phyloP scores from a whole-genome alignment of 92 coral and sea anemone genomes.

The Epizoanthus stellaris region DNA sequence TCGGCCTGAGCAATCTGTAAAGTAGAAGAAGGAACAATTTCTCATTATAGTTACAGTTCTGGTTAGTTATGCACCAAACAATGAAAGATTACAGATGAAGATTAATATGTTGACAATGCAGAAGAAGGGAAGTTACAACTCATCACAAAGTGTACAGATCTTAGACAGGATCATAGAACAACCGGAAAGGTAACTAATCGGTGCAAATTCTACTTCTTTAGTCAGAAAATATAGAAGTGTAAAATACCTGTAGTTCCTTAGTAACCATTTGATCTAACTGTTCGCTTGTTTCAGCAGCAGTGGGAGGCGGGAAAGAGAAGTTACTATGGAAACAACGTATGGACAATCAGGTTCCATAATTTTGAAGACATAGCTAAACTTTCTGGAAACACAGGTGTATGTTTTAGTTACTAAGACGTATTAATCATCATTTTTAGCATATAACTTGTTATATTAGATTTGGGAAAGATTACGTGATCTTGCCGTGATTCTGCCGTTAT shows the following conservation, averaged over 20 bases:
- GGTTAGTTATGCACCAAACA: too few species aligned
- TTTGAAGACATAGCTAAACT: not conserved
- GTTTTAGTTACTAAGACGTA: not conserved
- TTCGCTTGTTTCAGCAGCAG: slow-evolving; percentile 86
- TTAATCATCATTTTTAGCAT: too few species aligned
- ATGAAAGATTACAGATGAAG: too few species aligned
- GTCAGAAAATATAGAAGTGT: not conserved
- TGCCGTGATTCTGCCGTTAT: too few species aligned
- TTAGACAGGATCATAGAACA: not conserved
- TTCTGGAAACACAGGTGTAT: not conserved
- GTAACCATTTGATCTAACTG: slow-evolving; percentile 83
- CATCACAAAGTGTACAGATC: too few species aligned
- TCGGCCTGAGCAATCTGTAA: slow-evolving; percentile 88
- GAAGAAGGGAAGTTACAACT: too few species aligned
- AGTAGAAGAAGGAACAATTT: not conserved
- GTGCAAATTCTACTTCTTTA: not conserved
- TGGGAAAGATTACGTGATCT: too few species aligned
- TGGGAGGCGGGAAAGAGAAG: slow-evolving; percentile 95
- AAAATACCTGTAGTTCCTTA: slow-evolving; percentile 85
- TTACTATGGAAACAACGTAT: slow-evolving; percentile 61
- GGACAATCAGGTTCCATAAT: not conserved
- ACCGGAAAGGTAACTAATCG: not conserved
- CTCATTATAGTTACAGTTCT: too few species aligned
- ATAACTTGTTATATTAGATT: too few species aligned
- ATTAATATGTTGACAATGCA: too few species aligned